Percentiles rank a stretch among this genome's conserved stretches.
phyloP scores from a whole-genome alignment of 2,888 invertebrate genomes.

The Drosophila mercatorum region DNA sequence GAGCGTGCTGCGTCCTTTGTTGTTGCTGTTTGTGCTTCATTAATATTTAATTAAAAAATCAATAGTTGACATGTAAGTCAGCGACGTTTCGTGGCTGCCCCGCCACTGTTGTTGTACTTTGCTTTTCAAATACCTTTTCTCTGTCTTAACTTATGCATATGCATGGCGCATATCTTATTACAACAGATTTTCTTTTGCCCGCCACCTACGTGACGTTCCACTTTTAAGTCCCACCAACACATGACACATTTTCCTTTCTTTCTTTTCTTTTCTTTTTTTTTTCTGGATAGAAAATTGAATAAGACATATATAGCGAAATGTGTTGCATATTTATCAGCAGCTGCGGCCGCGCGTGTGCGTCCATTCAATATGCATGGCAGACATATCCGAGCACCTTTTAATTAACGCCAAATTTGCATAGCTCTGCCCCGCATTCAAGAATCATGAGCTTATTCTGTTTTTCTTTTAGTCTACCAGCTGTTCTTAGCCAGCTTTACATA shows the following conservation, averaged over 20 bases:
- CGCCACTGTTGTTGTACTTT: constrained; percentile 23
- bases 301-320: constrained; percentile 32
- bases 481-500: not conserved
- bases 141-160: constrained; percentile 66
- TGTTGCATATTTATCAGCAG: constrained; percentile 47
- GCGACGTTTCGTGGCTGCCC: constrained; percentile 50
- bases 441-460: not conserved
- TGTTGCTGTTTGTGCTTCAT: constrained; percentile 72
- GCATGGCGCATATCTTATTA: constrained; percentile 78
- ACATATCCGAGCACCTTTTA: constrained; percentile 13
- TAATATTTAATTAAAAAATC: constrained; percentile 83
- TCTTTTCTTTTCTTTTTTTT: constrained; percentile 3
- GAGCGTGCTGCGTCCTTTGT: constrained; percentile 48
- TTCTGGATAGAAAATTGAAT: constrained; percentile 26
- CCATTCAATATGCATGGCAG: constrained; percentile 7
- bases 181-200: constrained; percentile 66
- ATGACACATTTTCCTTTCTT: constrained; percentile 25
- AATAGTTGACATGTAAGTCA: constrained; percentile 79
- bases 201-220: constrained; percentile 69
- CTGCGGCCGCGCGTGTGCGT: not conserved
- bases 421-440: not conserved
- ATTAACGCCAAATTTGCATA: constrained; percentile 10
- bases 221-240: constrained; percentile 42
- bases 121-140: constrained; percentile 51
- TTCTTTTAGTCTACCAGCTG: constrained; percentile 2